Evolutionary conservation across 2,797 vertebrate species (phyloP), one percentile per base, ranked within the genome.

Genomic region (Tamandua tetradactyla): DNA sequence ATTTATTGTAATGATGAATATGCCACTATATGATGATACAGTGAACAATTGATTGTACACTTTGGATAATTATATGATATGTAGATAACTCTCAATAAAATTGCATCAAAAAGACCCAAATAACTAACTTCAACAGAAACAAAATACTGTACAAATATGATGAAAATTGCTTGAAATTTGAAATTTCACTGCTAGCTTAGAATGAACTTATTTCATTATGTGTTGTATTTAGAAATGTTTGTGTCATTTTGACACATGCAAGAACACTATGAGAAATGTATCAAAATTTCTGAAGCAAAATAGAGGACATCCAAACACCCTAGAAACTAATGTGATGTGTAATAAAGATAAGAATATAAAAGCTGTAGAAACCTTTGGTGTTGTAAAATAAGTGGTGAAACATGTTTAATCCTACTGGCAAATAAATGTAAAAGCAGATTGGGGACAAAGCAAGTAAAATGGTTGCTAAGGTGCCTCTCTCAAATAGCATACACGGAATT

Each of bases 401-500:
- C 22, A 62, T 32, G 32, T n/a, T n/a, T 44, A 68, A 89, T 61
- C 55, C 47, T 72, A 44, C 17, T 44, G 25, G n/a, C 35, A 94
- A 94, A 79, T 80, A 90, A 89, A 69, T n/a, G 68, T 30, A 32
- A 95, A 89, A 81, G 37, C 76, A 84, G n/a, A 84, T 0, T 89
- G 62, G 25, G 75, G 57, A 72, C 42, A 87, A 91, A 94, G 25
- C 8, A 86, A 89, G 40, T 7, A 66, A 93, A 84, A 89, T 95
- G 61, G 93, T 35, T 76, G 71, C 92, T 74, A 91, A 89, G 13
- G 25, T 76, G 11, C 37, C 69, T 94, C 49, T 93, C 37, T 89
- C 83, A 87, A 89, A 76, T 76, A 95, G 74, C 17, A 87, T 10
- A n/a, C 52, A 94, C 66, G 79, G 62, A 96, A 82, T 79, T 75